A percentile compares a stretch with the other conserved stretches of the same genome.
These are phyloP conservation scores for Diphyllodes magnificus DNA, from an alignment of 2,113 vertebrate species.

Conservation along the genomic window DNA sequence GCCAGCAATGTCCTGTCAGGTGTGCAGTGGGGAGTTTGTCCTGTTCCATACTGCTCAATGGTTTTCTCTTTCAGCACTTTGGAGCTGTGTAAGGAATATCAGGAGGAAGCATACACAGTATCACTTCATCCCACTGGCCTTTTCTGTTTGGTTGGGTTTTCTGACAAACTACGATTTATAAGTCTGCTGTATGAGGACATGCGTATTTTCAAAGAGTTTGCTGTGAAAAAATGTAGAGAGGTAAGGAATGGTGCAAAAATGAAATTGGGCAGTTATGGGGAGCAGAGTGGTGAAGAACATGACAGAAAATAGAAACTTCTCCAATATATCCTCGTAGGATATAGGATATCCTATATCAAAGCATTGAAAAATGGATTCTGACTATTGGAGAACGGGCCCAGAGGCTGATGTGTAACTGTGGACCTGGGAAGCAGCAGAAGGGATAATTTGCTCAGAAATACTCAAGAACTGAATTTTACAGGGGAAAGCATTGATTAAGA, in stretches of 20 bases:
- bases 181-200: constrained; percentile 89
- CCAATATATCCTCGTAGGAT: not conserved
- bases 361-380: not conserved
- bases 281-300: not conserved
- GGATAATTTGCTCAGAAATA: not conserved
- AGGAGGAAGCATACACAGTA: constrained; percentile 83
- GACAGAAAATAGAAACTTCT: not conserved
- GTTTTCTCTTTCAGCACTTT: constrained; percentile 73
- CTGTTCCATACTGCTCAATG: not conserved
- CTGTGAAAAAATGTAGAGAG: constrained; percentile 86
- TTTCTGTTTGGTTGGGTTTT: constrained; percentile 88
- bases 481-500: not conserved
- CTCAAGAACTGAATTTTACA: not conserved
- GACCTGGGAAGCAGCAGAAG: not conserved
- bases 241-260: constrained; percentile 60
- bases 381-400: not conserved
- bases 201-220: constrained; percentile 83
- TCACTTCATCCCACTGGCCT: constrained; percentile 91
- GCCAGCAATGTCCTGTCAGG: not conserved
- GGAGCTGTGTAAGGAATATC: constrained; percentile 87
- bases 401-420: not conserved
- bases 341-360: not conserved
- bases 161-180: constrained; percentile 89
- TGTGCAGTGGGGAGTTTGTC: accelerated
- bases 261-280: not conserved